Evolutionary conservation across 2,113 vertebrate species (phyloP).

Genomic region (Pygoscelis antarcticus): DNA sequence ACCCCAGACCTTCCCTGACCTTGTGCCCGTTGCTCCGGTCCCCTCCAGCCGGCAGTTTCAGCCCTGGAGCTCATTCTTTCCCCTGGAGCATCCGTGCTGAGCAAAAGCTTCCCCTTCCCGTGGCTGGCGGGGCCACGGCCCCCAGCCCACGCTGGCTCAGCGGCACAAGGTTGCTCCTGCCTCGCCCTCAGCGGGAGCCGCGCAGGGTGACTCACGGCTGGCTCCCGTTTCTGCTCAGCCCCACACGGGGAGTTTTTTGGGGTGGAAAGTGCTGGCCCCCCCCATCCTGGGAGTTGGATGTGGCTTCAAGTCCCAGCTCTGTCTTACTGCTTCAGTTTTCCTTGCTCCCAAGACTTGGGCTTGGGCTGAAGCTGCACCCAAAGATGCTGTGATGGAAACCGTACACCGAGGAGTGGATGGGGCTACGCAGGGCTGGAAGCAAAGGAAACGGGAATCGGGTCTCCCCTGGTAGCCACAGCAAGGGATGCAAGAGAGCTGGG

Average conservation of each 20-base stretch:
- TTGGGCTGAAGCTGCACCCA: not conserved
- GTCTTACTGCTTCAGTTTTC: not conserved
- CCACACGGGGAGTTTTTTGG: not conserved
- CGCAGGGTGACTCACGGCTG: not conserved
- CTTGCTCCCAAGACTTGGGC: not conserved
- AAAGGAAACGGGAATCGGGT: not conserved
- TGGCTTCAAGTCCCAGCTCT: not conserved
- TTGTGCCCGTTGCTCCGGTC: accelerated
- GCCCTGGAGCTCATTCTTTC: not conserved
- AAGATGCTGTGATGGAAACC: not conserved
- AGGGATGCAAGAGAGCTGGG: not conserved
- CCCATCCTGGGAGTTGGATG: not conserved
- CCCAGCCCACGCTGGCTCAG: not conserved
- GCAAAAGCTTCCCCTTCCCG: constrained; percentile 7
- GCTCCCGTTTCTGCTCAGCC: not conserved
- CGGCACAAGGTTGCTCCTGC: not conserved
- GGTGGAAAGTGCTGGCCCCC: not conserved
- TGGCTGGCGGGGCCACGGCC: not conserved
- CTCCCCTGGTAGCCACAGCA: not conserved
- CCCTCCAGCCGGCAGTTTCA: accelerated
- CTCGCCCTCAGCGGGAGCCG: not conserved
- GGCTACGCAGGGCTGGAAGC: not conserved
- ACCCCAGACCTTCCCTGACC: not conserved
- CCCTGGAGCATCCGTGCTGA: not conserved
- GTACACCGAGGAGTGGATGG: accelerated